phyloP scores from a whole-genome alignment of 2,113 vertebrate species.

The Phodopus roborovskii region DNA sequence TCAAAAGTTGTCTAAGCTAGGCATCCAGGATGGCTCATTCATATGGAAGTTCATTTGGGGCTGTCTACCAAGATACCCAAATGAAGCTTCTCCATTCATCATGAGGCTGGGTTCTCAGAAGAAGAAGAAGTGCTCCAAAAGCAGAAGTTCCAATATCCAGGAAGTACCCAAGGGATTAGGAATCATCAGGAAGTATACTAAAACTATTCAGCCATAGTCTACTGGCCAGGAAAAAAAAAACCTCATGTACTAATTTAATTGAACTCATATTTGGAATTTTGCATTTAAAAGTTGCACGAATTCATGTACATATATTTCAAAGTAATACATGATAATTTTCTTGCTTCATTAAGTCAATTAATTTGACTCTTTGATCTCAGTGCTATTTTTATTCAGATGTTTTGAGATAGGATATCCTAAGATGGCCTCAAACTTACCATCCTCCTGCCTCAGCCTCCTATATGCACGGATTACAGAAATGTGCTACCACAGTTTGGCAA shows the following conservation, averaged over 20 bases:
- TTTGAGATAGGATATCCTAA: not conserved
- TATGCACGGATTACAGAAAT: not conserved
- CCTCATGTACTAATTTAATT: not conserved
- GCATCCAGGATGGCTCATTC: not conserved
- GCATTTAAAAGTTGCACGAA: not conserved
- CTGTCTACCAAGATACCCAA: not conserved
- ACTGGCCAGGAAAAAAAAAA: not conserved
- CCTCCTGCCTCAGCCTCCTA: not conserved
- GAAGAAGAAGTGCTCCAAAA: not conserved
- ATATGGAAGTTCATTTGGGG: not conserved
- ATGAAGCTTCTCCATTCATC: not conserved
- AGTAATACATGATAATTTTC: not conserved
- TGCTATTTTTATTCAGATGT: not conserved
- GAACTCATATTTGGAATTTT: conserved; percentile 2
- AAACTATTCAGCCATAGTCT: not conserved
- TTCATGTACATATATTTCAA: not conserved
- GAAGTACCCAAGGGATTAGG: not conserved
- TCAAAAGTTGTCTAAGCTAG: not conserved
- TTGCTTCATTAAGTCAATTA: not conserved
- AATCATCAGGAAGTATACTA: not conserved
- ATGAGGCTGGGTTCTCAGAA: not conserved
- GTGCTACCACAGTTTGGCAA: not conserved
- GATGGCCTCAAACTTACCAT: not conserved
- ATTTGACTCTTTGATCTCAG: conserved; percentile 1
- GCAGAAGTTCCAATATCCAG: not conserved